phyloP scores from a whole-genome alignment of 2,113 vertebrate species.

The cat (Felis catus) region F.catus_Fca126_mat1.0 CM031426.1:47930501-47931000 shows the following conservation, averaged over 20 bases:
- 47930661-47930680: neutral
- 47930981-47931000: slow-evolving; percentile 65
- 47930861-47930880: neutral
- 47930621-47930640: neutral
- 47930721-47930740: slow-evolving; percentile 30
- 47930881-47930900: neutral
- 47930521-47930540: neutral
- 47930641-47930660: neutral
- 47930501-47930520: neutral
- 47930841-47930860: slow-evolving; percentile 5
- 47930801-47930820: slow-evolving; percentile 2
- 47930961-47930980: neutral
- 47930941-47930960: slow-evolving; percentile 10
- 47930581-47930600: neutral
- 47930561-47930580: neutral
- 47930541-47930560: neutral
- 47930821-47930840: neutral
- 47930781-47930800: slow-evolving; percentile 20
- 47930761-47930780: slow-evolving; percentile 1
- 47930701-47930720: slow-evolving; percentile 35
- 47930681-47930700: slow-evolving; percentile 45
- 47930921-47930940: neutral
- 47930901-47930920: neutral
- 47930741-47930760: neutral
- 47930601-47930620: neutral